Evolutionary conservation across 53 echinoderm and acorn worm genomes (phyloP).

Genomic region (Patiria pectinifera): DNA sequence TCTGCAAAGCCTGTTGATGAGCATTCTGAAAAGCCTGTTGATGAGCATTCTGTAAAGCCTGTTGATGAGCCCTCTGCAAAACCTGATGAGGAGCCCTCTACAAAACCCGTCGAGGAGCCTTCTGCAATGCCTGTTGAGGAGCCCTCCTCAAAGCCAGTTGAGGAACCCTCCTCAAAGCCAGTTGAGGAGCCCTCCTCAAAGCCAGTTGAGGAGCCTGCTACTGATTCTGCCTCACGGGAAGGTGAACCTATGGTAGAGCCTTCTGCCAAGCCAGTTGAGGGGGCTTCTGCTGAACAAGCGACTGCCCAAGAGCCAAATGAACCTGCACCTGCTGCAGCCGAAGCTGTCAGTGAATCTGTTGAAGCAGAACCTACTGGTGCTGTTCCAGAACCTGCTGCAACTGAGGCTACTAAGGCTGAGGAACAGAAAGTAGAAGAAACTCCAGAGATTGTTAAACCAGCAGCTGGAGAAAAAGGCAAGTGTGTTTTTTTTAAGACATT

Average conservation of each 20-base stretch:
- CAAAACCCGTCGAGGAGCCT: background rate
- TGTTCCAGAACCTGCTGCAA: slow-evolving; percentile 1
- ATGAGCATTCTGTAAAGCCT: background rate
- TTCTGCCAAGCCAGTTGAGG: slow-evolving; percentile 38
- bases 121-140: background rate
- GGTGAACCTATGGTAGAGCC: slow-evolving; percentile 7
- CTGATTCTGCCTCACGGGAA: background rate
- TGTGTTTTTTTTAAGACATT: background rate
- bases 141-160: slow-evolving; percentile 31
- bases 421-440: background rate
- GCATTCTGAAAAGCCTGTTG: background rate
- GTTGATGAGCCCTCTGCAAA: background rate
- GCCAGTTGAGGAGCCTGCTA: slow-evolving; percentile 18
- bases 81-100: background rate
- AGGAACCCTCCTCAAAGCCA: slow-evolving; percentile 19
- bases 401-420: background rate
- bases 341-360: background rate
- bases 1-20: too few species aligned
- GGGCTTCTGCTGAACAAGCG: slow-evolving; percentile 1
- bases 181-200: slow-evolving; percentile 10
- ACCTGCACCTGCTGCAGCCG: slow-evolving; percentile 9
- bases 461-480: slow-evolving; percentile 15
- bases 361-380: slow-evolving; percentile 2
- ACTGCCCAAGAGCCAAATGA: background rate
- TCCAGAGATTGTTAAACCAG: slow-evolving; percentile 36